Conservation (phyloP, 2,888 invertebrate species). For the Ephialtes manifestator region DNA sequence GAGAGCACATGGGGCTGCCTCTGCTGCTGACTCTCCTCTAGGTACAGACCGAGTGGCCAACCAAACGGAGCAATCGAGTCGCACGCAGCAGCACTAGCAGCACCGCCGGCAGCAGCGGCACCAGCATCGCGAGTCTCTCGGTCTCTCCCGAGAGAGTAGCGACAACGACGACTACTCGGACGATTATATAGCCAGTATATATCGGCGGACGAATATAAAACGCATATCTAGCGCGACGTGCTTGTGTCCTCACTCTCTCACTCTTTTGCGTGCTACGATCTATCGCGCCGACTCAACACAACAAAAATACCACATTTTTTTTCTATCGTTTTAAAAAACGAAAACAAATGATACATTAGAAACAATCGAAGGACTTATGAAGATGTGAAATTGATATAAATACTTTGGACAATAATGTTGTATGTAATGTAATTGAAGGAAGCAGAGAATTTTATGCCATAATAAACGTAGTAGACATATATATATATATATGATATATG, state of each 20-base stretch:
- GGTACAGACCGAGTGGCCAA: constrained; percentile 40
- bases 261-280: constrained; percentile 44
- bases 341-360: too few relatives aligned
- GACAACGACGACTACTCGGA: constrained; percentile 30
- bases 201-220: constrained; percentile 66
- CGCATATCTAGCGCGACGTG: constrained; percentile 63
- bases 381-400: too few relatives aligned
- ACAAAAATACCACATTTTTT: neutral
- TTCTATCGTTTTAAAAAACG: too few relatives aligned
- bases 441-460: neutral
- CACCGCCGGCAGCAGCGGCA: constrained; percentile 56
- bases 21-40: constrained; percentile 40
- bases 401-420: too few relatives aligned
- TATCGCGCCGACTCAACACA: neutral
- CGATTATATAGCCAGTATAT: constrained; percentile 29
- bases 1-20: neutral
- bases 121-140: constrained; percentile 57
- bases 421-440: too few relatives aligned
- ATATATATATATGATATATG: neutral
- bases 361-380: too few relatives aligned
- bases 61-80: constrained; percentile 63
- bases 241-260: constrained; percentile 57
- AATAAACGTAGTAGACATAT: neutral
- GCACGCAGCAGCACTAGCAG: constrained; percentile 64
- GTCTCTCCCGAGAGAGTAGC: constrained; percentile 60